These are phyloP conservation scores for Cephus pygmeus DNA, from an alignment of 2,888 invertebrate genomes.

Conservation along the genomic window DNA sequence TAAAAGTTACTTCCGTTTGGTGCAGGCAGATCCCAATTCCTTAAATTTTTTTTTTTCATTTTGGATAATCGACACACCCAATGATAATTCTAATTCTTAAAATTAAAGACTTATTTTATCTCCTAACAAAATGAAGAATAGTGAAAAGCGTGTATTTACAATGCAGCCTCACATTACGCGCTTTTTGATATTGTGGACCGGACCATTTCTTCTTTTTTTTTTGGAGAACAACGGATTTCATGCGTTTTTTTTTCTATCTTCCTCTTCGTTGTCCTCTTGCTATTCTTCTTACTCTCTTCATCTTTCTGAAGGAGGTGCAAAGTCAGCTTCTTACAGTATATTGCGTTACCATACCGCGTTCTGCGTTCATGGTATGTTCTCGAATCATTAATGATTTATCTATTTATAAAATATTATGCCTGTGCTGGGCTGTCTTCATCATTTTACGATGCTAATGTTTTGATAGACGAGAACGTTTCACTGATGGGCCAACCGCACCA, in stretches of 20 bases:
- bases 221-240: not conserved
- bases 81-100: slow-evolving; percentile 23
- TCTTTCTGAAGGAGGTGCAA: not conserved
- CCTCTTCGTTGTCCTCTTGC: not conserved
- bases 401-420: not conserved
- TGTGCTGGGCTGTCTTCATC: not conserved
- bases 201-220: not conserved
- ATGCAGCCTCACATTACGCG: slow-evolving; percentile 40
- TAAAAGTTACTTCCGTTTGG: not conserved
- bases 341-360: not conserved
- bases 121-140: slow-evolving; percentile 28
- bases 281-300: not conserved
- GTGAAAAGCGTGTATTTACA: slow-evolving; percentile 51
- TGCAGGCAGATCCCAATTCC: not conserved
- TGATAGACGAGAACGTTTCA: not conserved
- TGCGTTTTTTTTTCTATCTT: not conserved
- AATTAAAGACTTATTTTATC: slow-evolving; percentile 10
- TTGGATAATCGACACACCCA: not conserved
- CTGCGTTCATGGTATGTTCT: not conserved
- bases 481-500: not conserved
- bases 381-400: not conserved
- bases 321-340: not conserved
- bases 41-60: not conserved
- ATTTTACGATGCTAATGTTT: not conserved
- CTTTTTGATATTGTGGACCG: slow-evolving; percentile 28